These are phyloP conservation scores for Botia kubotai DNA, from an alignment of 2,797 vertebrate genomes.

Conservation along the genomic window DNA sequence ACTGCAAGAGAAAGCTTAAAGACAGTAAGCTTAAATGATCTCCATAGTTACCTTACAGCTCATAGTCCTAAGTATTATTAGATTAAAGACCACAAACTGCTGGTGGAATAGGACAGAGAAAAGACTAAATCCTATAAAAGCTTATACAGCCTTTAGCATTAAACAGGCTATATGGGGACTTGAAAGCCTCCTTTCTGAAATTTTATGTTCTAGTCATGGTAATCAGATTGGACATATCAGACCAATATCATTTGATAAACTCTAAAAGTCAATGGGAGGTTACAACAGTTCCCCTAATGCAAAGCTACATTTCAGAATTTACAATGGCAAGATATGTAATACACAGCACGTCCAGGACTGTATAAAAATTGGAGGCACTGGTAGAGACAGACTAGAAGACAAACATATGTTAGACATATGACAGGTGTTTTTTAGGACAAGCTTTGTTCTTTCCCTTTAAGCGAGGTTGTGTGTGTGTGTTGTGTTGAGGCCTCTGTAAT, in stretches of 20 bases:
- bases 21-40: conserved; percentile 75
- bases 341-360: conserved; percentile 25
- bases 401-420: conserved; percentile 33
- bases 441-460: conserved; percentile 48
- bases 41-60: conserved; percentile 72
- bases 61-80: conserved; percentile 58
- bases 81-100: conserved; percentile 55
- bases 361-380: conserved; percentile 39
- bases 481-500: conserved; percentile 46
- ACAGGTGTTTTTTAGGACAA: conserved; percentile 56
- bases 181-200: conserved; percentile 7
- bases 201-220: conserved; percentile 44
- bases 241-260: conserved; percentile 40
- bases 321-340: neutral
- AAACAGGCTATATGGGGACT: conserved; percentile 27
- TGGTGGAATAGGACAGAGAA: conserved; percentile 41
- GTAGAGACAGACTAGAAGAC: conserved; percentile 25
- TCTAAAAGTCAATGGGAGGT: conserved; percentile 34
- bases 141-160: conserved; percentile 39
- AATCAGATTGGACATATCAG: conserved; percentile 38
- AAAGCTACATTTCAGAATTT: conserved; percentile 31
- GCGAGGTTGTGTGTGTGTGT: conserved; percentile 21
- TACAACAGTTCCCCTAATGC: conserved; percentile 36
- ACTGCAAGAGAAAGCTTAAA: conserved; percentile 76
- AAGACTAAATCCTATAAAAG: conserved; percentile 47